phyloP scores from a whole-genome alignment of 2,888 invertebrate species.

The Geotrupes spiniger region DNA sequence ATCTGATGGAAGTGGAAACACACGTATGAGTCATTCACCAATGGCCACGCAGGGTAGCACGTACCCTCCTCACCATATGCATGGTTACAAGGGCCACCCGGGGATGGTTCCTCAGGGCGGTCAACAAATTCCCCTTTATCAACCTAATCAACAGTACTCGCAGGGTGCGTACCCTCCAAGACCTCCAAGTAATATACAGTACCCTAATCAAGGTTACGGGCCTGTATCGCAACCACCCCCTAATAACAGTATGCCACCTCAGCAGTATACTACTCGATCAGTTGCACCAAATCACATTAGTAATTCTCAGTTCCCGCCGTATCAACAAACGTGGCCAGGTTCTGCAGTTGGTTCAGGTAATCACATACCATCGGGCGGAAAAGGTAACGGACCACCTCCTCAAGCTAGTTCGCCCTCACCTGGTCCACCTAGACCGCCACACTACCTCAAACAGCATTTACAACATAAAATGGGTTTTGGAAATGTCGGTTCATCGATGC shows the following conservation, averaged over 20 bases:
- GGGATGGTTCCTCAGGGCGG: conserved; percentile 48
- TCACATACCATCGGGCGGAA: conserved; percentile 35
- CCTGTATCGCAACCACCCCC: conserved; percentile 48
- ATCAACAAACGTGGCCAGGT: conserved; percentile 43
- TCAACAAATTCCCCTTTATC: conserved; percentile 58
- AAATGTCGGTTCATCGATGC: conserved; percentile 51
- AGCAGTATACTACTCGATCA: conserved; percentile 55
- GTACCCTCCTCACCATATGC: conserved; percentile 57
- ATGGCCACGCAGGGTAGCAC: conserved; percentile 62
- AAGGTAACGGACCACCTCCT: conserved; percentile 40
- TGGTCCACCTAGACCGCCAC: conserved; percentile 56
- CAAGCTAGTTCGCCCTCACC: conserved; percentile 53
- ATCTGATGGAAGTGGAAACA: conserved; percentile 59
- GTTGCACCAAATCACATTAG: conserved; percentile 56
- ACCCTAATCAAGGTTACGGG: conserved; percentile 54
- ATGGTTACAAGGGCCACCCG: conserved; percentile 63
- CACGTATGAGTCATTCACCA: conserved; percentile 68
- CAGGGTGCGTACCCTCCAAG: conserved; percentile 54
- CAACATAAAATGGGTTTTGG: conserved; percentile 69
- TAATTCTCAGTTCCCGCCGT: conserved; percentile 48
- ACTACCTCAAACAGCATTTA: conserved; percentile 68
- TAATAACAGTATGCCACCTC: conserved; percentile 45
- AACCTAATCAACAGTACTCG: conserved; percentile 56
- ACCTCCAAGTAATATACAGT: conserved; percentile 53
- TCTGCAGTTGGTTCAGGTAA: conserved; percentile 34